These are phyloP conservation scores for Alethe diademata DNA, from an alignment of 2,113 vertebrate species.

Conservation along the genomic window DNA sequence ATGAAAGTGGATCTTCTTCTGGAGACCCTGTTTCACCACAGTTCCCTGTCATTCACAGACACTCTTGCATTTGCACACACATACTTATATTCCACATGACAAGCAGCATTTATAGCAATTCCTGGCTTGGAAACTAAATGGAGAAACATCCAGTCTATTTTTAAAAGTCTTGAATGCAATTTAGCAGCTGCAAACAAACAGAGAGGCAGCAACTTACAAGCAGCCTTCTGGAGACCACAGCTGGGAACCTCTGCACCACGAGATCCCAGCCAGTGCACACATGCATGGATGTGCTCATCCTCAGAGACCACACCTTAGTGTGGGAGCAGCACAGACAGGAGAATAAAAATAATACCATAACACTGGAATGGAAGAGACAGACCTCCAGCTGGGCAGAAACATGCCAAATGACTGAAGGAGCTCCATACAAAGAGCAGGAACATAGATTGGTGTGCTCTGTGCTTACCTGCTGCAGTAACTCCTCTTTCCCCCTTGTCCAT, in stretches of 20 bases:
- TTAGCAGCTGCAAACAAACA: slow-evolving; percentile 36
- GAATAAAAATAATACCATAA: not conserved
- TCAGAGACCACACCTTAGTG: not conserved
- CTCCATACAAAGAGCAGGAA: not conserved
- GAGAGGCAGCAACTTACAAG: not conserved
- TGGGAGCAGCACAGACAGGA: not conserved
- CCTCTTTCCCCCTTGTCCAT: not conserved
- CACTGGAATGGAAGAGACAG: no score
- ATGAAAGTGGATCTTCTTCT: not conserved
- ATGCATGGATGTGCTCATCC: not conserved
- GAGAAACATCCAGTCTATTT: not conserved
- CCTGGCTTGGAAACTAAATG: not conserved
- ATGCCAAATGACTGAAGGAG: not conserved
- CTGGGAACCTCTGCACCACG: no score
- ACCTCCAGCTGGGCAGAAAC: not conserved
- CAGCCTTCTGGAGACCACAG: not conserved
- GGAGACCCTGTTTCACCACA: not conserved
- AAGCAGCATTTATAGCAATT: not conserved
- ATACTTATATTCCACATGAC: not conserved
- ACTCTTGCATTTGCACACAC: not conserved
- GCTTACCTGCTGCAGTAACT: not conserved
- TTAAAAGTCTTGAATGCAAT: not conserved
- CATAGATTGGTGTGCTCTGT: not conserved
- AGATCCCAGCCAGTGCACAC: no score
- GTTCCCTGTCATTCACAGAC: not conserved